These are phyloP conservation scores for Sphaerodactylus townsendi DNA, from an alignment of 2,113 vertebrate species.

Conservation along the genomic window DNA sequence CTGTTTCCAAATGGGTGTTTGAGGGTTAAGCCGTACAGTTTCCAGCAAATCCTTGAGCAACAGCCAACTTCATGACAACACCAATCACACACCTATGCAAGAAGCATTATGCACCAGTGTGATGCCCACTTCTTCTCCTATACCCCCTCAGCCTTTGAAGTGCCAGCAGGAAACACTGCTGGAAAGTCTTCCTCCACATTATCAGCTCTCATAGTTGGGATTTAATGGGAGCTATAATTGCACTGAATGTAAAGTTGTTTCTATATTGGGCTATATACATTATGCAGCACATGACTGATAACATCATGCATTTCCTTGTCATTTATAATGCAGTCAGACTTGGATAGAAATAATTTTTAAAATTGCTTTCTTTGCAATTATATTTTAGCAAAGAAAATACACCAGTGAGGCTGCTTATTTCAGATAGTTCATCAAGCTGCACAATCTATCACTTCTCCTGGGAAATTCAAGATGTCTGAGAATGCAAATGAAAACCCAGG, in stretches of 20 bases:
- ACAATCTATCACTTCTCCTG: background rate
- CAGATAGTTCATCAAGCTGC: background rate
- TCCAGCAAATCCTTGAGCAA: too few relatives aligned
- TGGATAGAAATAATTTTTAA: conserved; percentile 8
- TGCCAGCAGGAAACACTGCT: too few relatives aligned
- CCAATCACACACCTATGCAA: too few relatives aligned
- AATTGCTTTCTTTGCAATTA: conserved; percentile 7
- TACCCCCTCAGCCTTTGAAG: too few relatives aligned
- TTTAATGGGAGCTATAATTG: background rate
- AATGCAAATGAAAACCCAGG: background rate
- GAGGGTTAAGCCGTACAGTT: too few relatives aligned
- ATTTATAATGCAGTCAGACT: conserved; percentile 7
- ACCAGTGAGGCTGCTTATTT: background rate
- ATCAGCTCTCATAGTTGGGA: background rate
- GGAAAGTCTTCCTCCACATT: too few relatives aligned
- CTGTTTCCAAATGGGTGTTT: too few relatives aligned
- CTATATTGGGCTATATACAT: background rate
- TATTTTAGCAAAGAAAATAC: background rate
- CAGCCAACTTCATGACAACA: too few relatives aligned
- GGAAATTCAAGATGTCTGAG: background rate
- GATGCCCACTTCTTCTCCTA: too few relatives aligned
- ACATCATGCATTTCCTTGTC: conserved; percentile 4
- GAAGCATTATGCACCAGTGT: too few relatives aligned
- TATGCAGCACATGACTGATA: background rate
- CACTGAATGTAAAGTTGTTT: background rate